Percentiles rank a stretch among this genome's conserved stretches.
phyloP scores from a whole-genome alignment of 2,888 invertebrate species.

The Napeogenes sylphis region DNA sequence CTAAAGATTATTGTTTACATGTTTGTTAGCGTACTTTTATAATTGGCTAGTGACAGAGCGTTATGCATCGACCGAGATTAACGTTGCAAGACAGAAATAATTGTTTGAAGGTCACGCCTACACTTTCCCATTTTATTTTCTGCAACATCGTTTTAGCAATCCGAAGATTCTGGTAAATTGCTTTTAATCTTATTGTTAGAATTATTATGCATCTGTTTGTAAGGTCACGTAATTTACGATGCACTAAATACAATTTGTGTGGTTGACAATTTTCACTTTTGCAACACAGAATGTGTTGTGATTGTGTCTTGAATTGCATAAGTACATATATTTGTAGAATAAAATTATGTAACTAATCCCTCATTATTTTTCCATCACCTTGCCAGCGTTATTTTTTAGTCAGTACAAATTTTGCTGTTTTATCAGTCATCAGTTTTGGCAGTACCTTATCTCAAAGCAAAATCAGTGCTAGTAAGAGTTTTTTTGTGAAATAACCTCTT shows the following conservation, averaged over 20 bases:
- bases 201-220: not conserved
- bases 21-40: too few relatives aligned
- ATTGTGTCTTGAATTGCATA: slow-evolving; percentile 2
- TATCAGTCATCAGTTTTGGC: not conserved
- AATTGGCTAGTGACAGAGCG: slow-evolving; percentile 13
- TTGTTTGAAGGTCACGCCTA: slow-evolving; percentile 65
- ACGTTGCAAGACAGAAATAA: slow-evolving; percentile 60
- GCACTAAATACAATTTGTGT: slow-evolving; percentile 35
- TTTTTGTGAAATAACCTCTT: too few relatives aligned
- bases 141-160: slow-evolving; percentile 27
- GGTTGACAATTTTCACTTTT: slow-evolving; percentile 38
- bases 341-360: not conserved
- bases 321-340: not conserved
- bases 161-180: slow-evolving; percentile 35
- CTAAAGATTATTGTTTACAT: too few relatives aligned
- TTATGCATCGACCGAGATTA: slow-evolving; percentile 28
- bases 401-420: not conserved
- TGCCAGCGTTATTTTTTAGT: not conserved
- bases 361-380: not conserved
- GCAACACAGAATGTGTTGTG: slow-evolving; percentile 5
- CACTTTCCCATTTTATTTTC: slow-evolving; percentile 47
- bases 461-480: too few relatives aligned
- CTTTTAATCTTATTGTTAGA: slow-evolving; percentile 10
- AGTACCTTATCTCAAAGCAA: too few relatives aligned
- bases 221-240: too few relatives aligned